Evolutionary conservation across 2,888 invertebrate genomes (phyloP).

Genomic region (Mesoligia furuncula): DNA sequence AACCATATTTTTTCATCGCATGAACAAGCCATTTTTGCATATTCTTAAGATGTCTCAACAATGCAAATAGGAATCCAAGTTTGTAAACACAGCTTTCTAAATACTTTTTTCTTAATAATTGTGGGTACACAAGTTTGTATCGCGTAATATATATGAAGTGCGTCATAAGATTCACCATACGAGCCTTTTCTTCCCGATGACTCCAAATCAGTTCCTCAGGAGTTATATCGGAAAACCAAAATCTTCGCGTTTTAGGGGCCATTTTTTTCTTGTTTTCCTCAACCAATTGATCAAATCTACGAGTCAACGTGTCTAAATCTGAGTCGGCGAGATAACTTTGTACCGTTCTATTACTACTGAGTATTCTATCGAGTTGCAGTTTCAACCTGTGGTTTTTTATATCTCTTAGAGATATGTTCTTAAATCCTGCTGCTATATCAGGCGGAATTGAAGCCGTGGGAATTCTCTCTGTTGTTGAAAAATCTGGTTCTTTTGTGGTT

Average conservation of each 20-base stretch:
- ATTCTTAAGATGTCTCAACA: constrained; percentile 59
- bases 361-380: constrained; percentile 49
- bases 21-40: constrained; percentile 39
- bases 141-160: constrained; percentile 75
- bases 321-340: constrained; percentile 66
- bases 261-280: background rate
- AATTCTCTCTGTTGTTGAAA: constrained; percentile 16
- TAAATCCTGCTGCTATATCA: background rate
- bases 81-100: constrained; percentile 58
- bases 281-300: constrained; percentile 60
- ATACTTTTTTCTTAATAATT: constrained; percentile 72
- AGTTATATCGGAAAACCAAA: too few relatives aligned
- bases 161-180: constrained; percentile 58
- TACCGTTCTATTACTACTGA: constrained; percentile 47
- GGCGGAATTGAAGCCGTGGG: background rate
- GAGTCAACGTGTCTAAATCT: constrained; percentile 47
- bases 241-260: background rate
- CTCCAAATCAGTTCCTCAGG: fast-evolving
- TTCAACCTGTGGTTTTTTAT: constrained; percentile 46
- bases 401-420: constrained; percentile 48
- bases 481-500: background rate
- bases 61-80: constrained; percentile 69
- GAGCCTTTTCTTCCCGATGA: background rate
- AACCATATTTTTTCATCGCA: fast-evolving
- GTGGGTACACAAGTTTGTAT: constrained; percentile 70